A percentile compares a stretch with the other conserved stretches of the same genome.
Conservation (phyloP, 2,113 vertebrate genomes). For the Dasypus novemcinctus region DNA sequence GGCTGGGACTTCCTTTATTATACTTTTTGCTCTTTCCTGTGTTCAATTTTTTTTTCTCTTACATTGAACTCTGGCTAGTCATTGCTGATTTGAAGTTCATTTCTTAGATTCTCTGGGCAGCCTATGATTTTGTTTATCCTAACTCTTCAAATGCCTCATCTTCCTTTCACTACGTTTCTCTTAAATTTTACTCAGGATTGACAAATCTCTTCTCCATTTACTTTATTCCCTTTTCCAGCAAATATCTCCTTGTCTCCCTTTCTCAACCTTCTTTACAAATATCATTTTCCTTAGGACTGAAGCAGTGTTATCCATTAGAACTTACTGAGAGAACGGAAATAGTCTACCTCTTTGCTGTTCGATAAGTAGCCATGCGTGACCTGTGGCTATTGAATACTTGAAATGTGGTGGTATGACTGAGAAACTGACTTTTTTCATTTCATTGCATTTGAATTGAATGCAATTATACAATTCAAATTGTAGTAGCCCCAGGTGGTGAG, state of each 20-base stretch:
- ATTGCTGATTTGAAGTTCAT: fast-evolving
- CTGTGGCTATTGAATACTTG: fast-evolving
- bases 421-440: not conserved
- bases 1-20: fast-evolving
- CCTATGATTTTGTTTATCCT: not conserved
- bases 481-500: not conserved
- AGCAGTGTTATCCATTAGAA: fast-evolving
- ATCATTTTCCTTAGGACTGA: not conserved
- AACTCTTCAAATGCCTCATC: not conserved
- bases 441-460: not conserved
- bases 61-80: not conserved
- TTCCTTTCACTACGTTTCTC: not conserved
- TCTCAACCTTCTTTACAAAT: not conserved
- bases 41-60: not conserved
- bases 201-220: not conserved
- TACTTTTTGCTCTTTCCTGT: not conserved
- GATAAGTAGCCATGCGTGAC: fast-evolving
- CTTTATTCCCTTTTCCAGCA: not conserved
- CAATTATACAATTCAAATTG: not conserved
- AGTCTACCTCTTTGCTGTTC: not conserved
- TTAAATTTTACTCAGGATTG: not conserved
- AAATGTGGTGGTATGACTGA: fast-evolving
- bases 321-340: fast-evolving
- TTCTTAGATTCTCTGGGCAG: fast-evolving
- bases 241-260: not conserved